phyloP scores from a whole-genome alignment of 2,797 vertebrate species.

The Rhinogobio ventralis region DNA sequence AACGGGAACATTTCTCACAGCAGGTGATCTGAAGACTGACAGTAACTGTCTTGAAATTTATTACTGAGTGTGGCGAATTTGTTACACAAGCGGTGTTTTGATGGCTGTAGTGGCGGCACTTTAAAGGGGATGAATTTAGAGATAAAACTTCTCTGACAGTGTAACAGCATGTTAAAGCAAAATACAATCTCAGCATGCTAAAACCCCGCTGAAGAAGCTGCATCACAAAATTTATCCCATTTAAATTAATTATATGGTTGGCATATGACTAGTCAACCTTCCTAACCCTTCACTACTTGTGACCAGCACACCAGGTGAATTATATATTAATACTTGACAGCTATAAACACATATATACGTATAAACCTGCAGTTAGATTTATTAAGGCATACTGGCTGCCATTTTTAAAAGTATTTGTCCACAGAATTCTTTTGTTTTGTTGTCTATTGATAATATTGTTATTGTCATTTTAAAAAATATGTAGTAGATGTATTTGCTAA shows the following conservation, averaged over 20 bases:
- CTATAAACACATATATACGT: background rate
- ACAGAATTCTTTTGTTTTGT: background rate
- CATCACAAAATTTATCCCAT: background rate
- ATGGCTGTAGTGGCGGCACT: constrained; percentile 6
- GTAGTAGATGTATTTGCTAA: background rate
- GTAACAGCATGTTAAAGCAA: constrained; percentile 31
- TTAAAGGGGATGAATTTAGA: constrained; percentile 26
- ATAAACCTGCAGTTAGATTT: background rate
- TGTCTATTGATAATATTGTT: constrained; percentile 1
- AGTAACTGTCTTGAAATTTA: constrained; percentile 38
- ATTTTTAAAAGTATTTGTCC: background rate
- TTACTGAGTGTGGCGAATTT: background rate
- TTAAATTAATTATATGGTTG: constrained; percentile 10
- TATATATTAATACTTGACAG: background rate
- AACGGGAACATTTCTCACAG: constrained; percentile 32
- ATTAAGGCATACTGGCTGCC: background rate
- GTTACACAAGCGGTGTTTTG: constrained; percentile 27
- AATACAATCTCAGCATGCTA: constrained; percentile 5
- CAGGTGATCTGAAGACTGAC: constrained; percentile 31
- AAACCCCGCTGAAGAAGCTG: constrained; percentile 2
- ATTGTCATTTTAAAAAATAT: background rate
- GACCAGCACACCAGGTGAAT: background rate
- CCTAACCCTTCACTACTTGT: background rate
- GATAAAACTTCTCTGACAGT: constrained; percentile 26
- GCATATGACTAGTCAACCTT: background rate